These are phyloP conservation scores for Synanthedon tipuliformis DNA, from an alignment of 2,888 invertebrate species.

Conservation along the genomic window DNA sequence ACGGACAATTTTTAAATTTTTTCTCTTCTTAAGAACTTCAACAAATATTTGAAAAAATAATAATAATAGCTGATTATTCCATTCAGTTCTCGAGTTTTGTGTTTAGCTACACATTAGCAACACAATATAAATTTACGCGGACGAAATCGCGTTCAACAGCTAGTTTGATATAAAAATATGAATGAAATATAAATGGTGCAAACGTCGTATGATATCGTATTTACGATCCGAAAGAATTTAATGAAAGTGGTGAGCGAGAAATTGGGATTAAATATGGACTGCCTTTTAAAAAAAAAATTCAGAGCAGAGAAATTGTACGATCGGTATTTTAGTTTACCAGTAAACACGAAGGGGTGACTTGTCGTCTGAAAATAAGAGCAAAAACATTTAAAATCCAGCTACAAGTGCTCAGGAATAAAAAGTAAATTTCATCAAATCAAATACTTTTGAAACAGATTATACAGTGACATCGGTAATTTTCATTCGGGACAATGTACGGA, in stretches of 20 bases:
- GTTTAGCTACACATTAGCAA: no score
- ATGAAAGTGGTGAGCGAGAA: constrained; percentile 8
- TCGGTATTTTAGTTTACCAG: constrained; percentile 30
- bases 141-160: no score
- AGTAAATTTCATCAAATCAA: no score
- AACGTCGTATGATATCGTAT: constrained; percentile 16
- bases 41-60: no score
- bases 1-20: no score
- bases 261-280: constrained; percentile 15
- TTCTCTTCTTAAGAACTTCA: no score
- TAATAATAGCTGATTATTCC: no score
- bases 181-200: neutral
- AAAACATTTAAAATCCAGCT: constrained; percentile 2
- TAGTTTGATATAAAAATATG: neutral
- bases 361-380: neutral
- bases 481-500: no score
- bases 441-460: no score
- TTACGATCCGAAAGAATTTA: constrained; percentile 10
- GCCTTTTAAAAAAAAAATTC: constrained; percentile 8
- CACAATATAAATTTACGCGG: no score
- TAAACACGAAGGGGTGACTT: constrained; percentile 26
- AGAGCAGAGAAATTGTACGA: constrained; percentile 12
- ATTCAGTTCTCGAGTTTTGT: no score
- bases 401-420: constrained; percentile 6
- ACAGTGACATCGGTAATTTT: no score